Conservation (phyloP, 2,888 invertebrate species). For the Hydropsyche betteni region DNA sequence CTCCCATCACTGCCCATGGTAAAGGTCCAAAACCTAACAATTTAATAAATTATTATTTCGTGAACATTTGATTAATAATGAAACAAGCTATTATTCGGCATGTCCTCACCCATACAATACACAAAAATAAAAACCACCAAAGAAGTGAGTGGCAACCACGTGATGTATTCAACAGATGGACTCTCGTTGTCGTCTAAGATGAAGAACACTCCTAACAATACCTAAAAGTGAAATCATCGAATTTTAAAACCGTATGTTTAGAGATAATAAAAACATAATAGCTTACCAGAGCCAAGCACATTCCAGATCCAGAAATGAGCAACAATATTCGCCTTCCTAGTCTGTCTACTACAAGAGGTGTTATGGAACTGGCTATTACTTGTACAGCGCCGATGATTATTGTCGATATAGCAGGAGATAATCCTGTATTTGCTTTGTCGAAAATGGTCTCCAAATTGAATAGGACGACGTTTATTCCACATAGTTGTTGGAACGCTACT, state of each 20-base stretch:
- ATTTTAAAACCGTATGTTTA: conserved; percentile 61
- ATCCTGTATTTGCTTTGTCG: conserved; percentile 68
- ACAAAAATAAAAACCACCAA: conserved; percentile 78
- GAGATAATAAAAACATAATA: conserved; percentile 58
- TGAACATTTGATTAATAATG: conserved; percentile 49
- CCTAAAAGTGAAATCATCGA: conserved; percentile 58
- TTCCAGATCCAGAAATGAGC: conserved; percentile 74
- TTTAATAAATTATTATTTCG: conserved; percentile 72
- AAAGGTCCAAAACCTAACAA: conserved; percentile 69
- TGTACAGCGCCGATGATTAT: conserved; percentile 81
- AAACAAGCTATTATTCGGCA: conserved; percentile 68
- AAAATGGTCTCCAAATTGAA: conserved; percentile 82
- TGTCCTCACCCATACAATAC: conserved; percentile 77
- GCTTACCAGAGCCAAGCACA: conserved; percentile 69
- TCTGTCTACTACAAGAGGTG: conserved; percentile 80
- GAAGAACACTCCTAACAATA: conserved; percentile 72
- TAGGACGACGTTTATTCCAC: conserved; percentile 82
- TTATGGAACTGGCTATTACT: conserved; percentile 74
- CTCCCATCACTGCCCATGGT: conserved; percentile 74
- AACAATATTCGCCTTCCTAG: conserved; percentile 79
- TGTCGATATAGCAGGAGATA: conserved; percentile 72
- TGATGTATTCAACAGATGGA: conserved; percentile 62
- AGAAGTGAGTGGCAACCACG: conserved; percentile 77
- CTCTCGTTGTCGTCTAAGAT: conserved; percentile 63
- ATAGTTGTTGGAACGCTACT: conserved; percentile 82